Conservation (phyloP, 2,113 vertebrate species). For the Oxyruncus cristatus region DNA sequence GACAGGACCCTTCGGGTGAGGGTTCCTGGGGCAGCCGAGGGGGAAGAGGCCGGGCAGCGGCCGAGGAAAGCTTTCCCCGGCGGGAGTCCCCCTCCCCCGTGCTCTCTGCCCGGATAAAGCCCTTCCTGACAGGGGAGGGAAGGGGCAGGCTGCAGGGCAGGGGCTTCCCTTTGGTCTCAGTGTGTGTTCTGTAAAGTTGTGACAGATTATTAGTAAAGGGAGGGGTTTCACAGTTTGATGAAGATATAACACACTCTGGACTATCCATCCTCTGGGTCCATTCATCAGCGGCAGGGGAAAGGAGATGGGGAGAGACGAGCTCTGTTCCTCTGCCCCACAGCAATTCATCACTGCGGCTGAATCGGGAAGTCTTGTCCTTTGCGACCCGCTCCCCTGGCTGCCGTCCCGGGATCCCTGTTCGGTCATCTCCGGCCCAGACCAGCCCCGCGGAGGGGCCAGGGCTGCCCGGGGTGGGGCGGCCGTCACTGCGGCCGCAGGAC, state of each 20-base stretch:
- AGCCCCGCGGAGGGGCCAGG: not conserved
- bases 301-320: not conserved
- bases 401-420: not conserved
- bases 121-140: conserved; percentile 56
- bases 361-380: not conserved
- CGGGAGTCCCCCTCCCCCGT: not conserved
- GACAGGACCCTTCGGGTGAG: not conserved
- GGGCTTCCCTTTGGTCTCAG: conserved; percentile 54
- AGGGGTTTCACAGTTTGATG: conserved; percentile 56
- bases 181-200: conserved; percentile 65
- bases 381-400: not conserved
- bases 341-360: conserved; percentile 24
- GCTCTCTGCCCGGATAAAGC: conserved; percentile 24
- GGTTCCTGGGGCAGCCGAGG: not conserved
- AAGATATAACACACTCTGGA: conserved; percentile 49
- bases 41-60: not conserved
- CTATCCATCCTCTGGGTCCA: not conserved
- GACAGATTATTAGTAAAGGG: conserved; percentile 70
- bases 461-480: not conserved
- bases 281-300: not conserved
- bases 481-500: not conserved
- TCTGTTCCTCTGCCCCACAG: not conserved
- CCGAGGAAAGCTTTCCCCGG: not conserved
- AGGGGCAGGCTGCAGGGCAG: conserved; percentile 50
- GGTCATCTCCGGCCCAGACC: not conserved